Percentiles rank a stretch among this genome's conserved stretches.
Conservation (phyloP, 92 coral and sea anemone genomes). For the Micromussa lordhowensis region DNA sequence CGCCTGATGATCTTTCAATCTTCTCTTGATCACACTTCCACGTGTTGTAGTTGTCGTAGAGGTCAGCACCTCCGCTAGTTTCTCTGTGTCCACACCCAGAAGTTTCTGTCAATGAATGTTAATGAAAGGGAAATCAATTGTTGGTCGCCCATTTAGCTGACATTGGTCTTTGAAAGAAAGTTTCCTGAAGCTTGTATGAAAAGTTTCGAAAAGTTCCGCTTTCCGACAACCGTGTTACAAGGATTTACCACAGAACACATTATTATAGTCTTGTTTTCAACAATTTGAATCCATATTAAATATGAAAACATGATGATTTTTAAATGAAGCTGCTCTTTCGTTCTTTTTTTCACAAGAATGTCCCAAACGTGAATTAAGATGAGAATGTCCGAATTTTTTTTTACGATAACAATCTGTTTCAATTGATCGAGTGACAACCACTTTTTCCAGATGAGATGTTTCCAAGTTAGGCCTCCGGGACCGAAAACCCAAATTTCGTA, state of each 20-base stretch:
- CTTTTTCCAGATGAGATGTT: neutral
- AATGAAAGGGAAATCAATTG: neutral
- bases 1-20: slow-evolving; percentile 79
- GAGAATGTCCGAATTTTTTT: no score
- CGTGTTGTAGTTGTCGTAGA: slow-evolving; percentile 76
- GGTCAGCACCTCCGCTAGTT: slow-evolving; percentile 68
- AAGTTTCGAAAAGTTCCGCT: neutral
- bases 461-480: neutral
- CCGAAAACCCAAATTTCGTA: neutral
- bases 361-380: no score
- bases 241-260: neutral
- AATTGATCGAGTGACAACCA: neutral
- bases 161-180: no score
- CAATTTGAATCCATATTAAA: no score
- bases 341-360: no score
- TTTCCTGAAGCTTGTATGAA: neutral
- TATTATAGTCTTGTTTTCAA: no score
- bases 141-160: neutral
- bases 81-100: slow-evolving; percentile 67
- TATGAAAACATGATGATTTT: neutral
- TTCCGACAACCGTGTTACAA: neutral
- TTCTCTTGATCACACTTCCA: slow-evolving; percentile 82
- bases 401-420: neutral
- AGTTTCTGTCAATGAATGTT: slow-evolving; percentile 56
- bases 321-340: neutral